These are phyloP conservation scores for Drosophila paranaensis DNA, from an alignment of 2,888 invertebrate species.

Conservation along the genomic window DNA sequence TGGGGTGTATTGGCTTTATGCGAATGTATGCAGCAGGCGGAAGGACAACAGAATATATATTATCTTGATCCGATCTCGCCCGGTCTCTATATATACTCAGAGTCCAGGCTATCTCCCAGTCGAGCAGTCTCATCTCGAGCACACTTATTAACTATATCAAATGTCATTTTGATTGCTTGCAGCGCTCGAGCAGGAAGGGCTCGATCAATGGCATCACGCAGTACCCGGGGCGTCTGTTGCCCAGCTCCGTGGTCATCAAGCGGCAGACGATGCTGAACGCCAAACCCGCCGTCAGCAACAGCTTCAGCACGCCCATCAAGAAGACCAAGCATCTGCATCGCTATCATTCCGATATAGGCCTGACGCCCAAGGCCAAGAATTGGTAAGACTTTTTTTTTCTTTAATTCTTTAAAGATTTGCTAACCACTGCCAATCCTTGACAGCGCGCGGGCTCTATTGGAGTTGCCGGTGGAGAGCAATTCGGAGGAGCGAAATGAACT, in stretches of 20 bases:
- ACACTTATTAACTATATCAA: background rate
- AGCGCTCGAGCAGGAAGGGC: background rate
- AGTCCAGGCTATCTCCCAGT: background rate
- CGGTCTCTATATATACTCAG: too few relatives aligned
- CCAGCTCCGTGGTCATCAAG: constrained; percentile 21
- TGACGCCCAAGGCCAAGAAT: constrained; percentile 68
- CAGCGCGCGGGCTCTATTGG: background rate
- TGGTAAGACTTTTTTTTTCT: constrained; percentile 42
- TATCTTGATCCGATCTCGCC: too few relatives aligned
- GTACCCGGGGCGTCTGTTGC: constrained; percentile 4
- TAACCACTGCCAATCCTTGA: background rate
- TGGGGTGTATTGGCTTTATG: too few relatives aligned
- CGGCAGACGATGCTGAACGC: background rate
- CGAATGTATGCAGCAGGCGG: too few relatives aligned
- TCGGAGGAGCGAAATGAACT: background rate
- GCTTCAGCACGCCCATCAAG: background rate
- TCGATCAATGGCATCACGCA: background rate
- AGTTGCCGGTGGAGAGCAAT: background rate
- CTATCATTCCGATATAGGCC: constrained; percentile 65
- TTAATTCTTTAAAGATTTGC: background rate
- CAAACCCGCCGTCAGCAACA: background rate
- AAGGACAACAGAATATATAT: too few relatives aligned
- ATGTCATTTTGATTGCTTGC: background rate
- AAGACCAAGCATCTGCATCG: background rate
- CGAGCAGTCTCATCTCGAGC: background rate